phyloP scores from a whole-genome alignment of 2,797 vertebrate genomes.

The Mus caroli region DNA sequence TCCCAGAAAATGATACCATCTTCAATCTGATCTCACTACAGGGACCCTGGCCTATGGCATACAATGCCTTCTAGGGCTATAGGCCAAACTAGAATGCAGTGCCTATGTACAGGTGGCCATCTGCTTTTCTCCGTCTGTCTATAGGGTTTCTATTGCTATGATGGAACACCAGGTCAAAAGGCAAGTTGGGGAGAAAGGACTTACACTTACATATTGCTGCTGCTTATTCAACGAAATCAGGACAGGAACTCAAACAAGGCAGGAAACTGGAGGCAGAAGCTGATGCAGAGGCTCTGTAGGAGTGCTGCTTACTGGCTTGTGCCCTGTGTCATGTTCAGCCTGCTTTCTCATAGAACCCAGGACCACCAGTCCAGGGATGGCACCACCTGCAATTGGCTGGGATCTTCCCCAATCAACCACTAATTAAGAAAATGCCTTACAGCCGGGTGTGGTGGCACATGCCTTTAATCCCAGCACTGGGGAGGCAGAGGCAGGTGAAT shows the following conservation, averaged over 20 bases:
- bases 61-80: accelerated
- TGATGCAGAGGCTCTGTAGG: background rate
- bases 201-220: background rate
- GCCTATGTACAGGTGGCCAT: background rate
- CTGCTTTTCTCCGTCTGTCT: background rate
- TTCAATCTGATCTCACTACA: background rate
- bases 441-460: background rate
- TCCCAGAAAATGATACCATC: background rate
- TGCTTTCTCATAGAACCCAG: background rate
- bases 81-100: background rate
- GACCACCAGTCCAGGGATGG: background rate
- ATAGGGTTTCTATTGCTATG: background rate
- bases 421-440: background rate
- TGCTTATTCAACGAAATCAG: background rate
- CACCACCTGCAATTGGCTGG: background rate
- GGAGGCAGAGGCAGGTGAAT: too few species aligned
- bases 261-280: background rate
- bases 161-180: background rate
- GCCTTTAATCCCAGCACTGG: too few species aligned
- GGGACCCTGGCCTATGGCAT: background rate
- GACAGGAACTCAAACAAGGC: background rate
- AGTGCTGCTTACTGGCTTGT: background rate
- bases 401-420: background rate
- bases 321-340: background rate
- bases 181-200: background rate